phyloP scores from a whole-genome alignment of 2,888 invertebrate genomes.

The Rhaphigaster nebulosa region DNA sequence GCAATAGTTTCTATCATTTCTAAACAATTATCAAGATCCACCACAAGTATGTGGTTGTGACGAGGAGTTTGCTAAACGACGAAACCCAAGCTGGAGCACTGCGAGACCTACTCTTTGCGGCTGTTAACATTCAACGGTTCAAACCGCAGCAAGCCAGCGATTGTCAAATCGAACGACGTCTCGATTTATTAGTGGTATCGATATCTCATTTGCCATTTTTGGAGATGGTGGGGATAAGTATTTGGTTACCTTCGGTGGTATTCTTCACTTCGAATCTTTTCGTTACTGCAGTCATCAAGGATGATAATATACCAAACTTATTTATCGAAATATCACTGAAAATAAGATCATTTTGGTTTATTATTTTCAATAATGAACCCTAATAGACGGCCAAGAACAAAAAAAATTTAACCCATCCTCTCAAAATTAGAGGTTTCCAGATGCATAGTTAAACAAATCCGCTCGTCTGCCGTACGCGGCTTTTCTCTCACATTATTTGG shows the following conservation, averaged over 20 bases:
- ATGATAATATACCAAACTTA: too few relatives aligned
- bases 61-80: not conserved
- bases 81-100: not conserved
- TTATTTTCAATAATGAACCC: too few relatives aligned
- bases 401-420: too few relatives aligned
- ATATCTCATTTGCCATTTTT: not conserved
- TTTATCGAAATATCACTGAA: too few relatives aligned
- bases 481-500: too few relatives aligned
- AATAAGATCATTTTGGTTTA: too few relatives aligned
- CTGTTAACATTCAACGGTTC: constrained; percentile 16
- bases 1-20: constrained; percentile 9
- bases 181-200: constrained; percentile 29
- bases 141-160: constrained; percentile 19
- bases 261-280: not conserved
- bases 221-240: not conserved
- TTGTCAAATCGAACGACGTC: not conserved
- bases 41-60: constrained; percentile 44
- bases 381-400: too few relatives aligned
- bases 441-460: too few relatives aligned
- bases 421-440: too few relatives aligned
- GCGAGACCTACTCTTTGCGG: not conserved
- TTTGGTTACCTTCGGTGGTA: not conserved
- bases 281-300: not conserved
- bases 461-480: too few relatives aligned
- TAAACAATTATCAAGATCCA: constrained; percentile 6